A percentile compares a stretch with the other conserved stretches of the same genome.
Conservation (phyloP, 2,797 vertebrate species). For the Falco biarmicus region DNA sequence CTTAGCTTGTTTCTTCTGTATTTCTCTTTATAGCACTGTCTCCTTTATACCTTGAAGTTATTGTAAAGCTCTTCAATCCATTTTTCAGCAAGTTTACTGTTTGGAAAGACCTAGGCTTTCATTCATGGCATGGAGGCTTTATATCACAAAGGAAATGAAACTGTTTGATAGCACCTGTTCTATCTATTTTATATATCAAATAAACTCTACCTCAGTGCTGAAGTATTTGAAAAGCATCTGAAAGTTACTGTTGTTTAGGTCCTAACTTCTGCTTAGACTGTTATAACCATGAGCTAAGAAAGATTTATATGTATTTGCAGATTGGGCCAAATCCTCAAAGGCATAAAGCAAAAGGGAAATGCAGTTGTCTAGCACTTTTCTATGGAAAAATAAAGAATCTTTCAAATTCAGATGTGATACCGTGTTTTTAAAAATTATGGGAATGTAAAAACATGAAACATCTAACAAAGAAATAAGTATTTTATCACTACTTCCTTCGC, state of each 20-base stretch:
- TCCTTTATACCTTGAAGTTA: conserved; percentile 13
- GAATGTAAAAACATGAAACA: background rate
- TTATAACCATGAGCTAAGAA: background rate
- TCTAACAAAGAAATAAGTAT: background rate
- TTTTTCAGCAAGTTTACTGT: conserved; percentile 26
- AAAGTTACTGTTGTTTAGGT: conserved; percentile 14
- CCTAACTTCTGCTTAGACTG: background rate
- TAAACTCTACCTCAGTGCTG: conserved; percentile 44
- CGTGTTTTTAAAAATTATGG: background rate
- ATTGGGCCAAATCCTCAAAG: background rate
- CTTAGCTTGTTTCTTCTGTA: background rate
- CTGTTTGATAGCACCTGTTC: conserved; percentile 32
- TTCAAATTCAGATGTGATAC: background rate
- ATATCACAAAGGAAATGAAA: conserved; percentile 56
- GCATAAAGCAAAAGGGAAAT: background rate
- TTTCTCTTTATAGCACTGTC: background rate
- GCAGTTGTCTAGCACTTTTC: background rate
- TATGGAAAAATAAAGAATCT: background rate
- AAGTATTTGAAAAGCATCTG: conserved; percentile 27
- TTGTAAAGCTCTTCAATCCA: background rate
- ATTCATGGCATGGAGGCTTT: conserved; percentile 42
- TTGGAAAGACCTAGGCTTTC: conserved; percentile 41
- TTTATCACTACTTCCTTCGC: background rate
- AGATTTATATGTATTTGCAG: background rate
- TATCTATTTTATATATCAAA: conserved; percentile 64